A percentile compares a stretch with the other conserved stretches of the same genome.
Conservation (phyloP, 2,888 invertebrate genomes). For the Leucophenga maculata region DNA sequence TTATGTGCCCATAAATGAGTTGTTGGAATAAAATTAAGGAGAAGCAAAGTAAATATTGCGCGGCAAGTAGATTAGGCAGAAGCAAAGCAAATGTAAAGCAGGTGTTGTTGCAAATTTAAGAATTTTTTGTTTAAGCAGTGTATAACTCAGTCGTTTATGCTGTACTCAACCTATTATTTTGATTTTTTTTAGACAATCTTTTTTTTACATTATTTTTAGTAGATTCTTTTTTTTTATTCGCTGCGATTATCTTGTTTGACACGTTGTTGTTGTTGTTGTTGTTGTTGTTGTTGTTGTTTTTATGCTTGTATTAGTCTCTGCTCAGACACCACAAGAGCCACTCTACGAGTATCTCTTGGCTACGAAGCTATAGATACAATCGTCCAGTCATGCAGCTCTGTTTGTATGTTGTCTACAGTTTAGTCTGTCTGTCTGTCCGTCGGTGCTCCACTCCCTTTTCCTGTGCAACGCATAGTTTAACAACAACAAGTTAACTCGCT, state of each 20-base stretch:
- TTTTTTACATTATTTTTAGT: neutral
- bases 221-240: slow-evolving; percentile 7
- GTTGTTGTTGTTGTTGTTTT: slow-evolving; percentile 5
- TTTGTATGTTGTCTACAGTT: neutral
- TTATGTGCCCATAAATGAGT: too few species aligned
- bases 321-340: neutral
- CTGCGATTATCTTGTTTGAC: slow-evolving; percentile 10
- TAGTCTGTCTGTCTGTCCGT: slow-evolving; percentile 27
- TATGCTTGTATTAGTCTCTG: slow-evolving; percentile 12
- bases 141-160: too few species aligned
- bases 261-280: slow-evolving; percentile 18
- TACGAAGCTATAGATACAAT: too few species aligned
- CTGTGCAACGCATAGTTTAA: slow-evolving; percentile 33
- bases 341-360: too few species aligned
- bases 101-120: too few species aligned
- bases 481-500: too few species aligned
- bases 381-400: too few species aligned
- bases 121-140: too few species aligned
- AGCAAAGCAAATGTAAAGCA: too few species aligned
- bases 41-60: too few species aligned
- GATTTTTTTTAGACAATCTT: neutral
- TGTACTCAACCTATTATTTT: neutral
- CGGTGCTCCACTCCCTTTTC: slow-evolving; percentile 36
- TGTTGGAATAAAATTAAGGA: too few species aligned
- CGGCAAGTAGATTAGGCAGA: too few species aligned